Evolutionary conservation across 2,113 vertebrate species (phyloP).

Genomic region (Sinocyclocheilus maitianheensis): DNA sequence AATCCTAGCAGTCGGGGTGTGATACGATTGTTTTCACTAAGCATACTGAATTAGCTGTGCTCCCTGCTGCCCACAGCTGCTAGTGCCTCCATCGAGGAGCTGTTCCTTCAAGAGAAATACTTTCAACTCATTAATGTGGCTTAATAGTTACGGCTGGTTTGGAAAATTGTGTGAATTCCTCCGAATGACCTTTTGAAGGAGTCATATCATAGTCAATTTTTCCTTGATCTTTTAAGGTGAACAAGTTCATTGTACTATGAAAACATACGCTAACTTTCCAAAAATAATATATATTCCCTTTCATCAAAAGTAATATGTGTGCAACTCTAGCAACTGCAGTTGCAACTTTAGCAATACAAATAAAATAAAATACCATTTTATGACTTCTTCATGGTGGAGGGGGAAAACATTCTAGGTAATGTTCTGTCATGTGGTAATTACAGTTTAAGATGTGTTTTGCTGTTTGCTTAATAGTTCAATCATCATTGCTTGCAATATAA

Average conservation of each 20-base stretch:
- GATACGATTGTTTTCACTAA: conserved; percentile 57
- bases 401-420: too few relatives aligned
- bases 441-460: background rate
- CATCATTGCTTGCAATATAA: background rate
- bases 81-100: conserved; percentile 23
- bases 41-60: conserved; percentile 46
- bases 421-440: too few relatives aligned
- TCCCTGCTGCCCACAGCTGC: conserved; percentile 38
- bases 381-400: too few relatives aligned
- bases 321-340: background rate
- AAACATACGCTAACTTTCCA: background rate
- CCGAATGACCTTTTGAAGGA: conserved; percentile 27
- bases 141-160: conserved; percentile 32
- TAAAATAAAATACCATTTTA: too few relatives aligned
- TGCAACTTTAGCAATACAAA: background rate
- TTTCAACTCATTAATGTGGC: conserved; percentile 50
- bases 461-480: background rate
- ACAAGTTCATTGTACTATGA: background rate
- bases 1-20: conserved; percentile 48
- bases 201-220: background rate
- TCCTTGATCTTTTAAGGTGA: background rate
- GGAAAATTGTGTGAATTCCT: conserved; percentile 41
- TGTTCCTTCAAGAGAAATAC: conserved; percentile 41
- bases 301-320: background rate
- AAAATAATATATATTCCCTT: background rate